These are phyloP conservation scores for Hyla sarda DNA, from an alignment of 2,113 vertebrate genomes.

Conservation along the genomic window DNA sequence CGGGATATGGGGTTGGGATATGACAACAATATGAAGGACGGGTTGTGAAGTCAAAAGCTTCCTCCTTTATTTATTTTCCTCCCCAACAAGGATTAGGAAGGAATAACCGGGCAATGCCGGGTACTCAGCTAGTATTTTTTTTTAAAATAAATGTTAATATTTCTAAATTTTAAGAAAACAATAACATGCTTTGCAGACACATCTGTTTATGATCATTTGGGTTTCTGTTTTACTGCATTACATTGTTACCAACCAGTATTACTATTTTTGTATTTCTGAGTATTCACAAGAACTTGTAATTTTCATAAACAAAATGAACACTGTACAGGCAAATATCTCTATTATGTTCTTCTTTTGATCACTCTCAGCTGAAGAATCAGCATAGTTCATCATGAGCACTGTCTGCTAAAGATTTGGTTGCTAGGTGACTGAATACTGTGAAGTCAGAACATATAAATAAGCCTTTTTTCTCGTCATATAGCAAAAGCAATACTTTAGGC, in stretches of 20 bases:
- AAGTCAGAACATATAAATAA: constrained; percentile 50
- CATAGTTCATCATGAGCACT: constrained; percentile 16
- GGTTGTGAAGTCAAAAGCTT: no score
- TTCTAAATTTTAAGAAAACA: no score
- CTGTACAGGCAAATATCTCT: constrained; percentile 4
- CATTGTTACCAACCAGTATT: not conserved
- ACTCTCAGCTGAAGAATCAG: constrained; percentile 26
- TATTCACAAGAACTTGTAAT: constrained; percentile 1
- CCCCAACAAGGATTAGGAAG: no score
- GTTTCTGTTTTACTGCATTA: not conserved
- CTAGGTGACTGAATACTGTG: constrained; percentile 39
- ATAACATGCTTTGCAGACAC: not conserved
- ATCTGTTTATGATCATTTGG: not conserved
- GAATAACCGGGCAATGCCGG: no score
- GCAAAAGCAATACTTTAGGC: not conserved
- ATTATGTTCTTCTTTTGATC: constrained; percentile 32
- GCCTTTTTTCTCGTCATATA: constrained; percentile 11
- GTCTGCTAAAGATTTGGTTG: constrained; percentile 48
- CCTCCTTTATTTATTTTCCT: no score
- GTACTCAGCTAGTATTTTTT: no score
- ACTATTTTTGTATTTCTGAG: not conserved
- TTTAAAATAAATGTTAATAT: no score
- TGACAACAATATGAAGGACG: no score
- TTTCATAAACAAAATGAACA: constrained; percentile 2
- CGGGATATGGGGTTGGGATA: no score